These are phyloP conservation scores for Atlantisia rogersi DNA, from an alignment of 2,113 vertebrate genomes.

Conservation along the genomic window DNA sequence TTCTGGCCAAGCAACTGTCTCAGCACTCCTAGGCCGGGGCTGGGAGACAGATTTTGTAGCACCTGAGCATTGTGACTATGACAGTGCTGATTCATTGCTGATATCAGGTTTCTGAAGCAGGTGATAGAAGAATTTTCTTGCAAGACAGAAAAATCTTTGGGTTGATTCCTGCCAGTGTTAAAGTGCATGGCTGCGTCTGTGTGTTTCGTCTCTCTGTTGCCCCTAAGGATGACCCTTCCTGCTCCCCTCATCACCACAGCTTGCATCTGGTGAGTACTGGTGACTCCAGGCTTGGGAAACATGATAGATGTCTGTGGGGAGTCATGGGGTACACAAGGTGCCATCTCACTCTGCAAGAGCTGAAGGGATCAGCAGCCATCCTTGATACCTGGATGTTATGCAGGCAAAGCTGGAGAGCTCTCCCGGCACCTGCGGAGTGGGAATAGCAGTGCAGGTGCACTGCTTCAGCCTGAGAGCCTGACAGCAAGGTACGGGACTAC, in stretches of 20 bases:
- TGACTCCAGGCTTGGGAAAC: neutral
- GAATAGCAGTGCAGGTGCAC: neutral
- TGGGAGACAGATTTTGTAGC: neutral
- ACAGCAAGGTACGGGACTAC: neutral
- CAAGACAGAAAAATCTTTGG: fast-evolving
- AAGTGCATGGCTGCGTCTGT: neutral
- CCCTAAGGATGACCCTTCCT: neutral
- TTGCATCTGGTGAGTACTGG: neutral
- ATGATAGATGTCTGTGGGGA: neutral
- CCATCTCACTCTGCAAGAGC: neutral
- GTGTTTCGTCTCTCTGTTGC: neutral
- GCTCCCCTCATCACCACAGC: neutral
- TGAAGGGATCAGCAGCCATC: neutral
- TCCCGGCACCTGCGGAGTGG: neutral
- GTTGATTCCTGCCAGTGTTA: neutral
- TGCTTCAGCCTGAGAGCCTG: neutral
- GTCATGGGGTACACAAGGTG: neutral
- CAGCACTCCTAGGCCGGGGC: neutral
- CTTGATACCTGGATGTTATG: neutral
- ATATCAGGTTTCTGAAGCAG: neutral
- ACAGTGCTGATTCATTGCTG: neutral
- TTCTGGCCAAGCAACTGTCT: neutral
- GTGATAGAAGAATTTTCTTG: neutral
- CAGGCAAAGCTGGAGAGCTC: neutral
- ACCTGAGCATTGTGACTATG: neutral